phyloP scores from a whole-genome alignment of 2,888 invertebrate genomes.

The Erebia aethiops region DNA sequence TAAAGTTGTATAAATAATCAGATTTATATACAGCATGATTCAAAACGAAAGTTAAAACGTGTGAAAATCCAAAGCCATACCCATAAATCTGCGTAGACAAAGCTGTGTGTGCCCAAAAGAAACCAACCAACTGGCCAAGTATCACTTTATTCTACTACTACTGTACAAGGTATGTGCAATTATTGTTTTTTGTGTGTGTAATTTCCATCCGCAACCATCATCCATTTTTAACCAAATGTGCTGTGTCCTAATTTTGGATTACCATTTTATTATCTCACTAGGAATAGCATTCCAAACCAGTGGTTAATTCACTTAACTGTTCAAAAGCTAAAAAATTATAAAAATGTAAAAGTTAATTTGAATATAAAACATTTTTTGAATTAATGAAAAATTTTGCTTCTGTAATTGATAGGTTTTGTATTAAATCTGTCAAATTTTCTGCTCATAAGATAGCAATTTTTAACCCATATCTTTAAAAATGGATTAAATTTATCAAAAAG shows the following conservation, averaged over 20 bases:
- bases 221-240: neutral
- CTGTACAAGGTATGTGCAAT: slow-evolving; percentile 33
- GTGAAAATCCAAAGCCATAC: slow-evolving; percentile 22
- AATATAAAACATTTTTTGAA: too few species aligned
- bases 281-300: too few species aligned
- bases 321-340: too few species aligned
- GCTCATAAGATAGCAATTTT: too few species aligned
- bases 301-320: too few species aligned
- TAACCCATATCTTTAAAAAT: too few species aligned
- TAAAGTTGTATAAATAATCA: too few species aligned
- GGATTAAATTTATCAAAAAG: too few species aligned
- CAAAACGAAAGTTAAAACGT: slow-evolving; percentile 11
- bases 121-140: slow-evolving; percentile 32
- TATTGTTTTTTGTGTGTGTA: slow-evolving; percentile 26
- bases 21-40: neutral
- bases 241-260: neutral
- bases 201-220: slow-evolving; percentile 20
- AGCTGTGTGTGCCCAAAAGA: slow-evolving; percentile 23
- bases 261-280: neutral
- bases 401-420: too few species aligned
- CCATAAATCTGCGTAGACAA: slow-evolving; percentile 11
- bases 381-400: too few species aligned
- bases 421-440: too few species aligned
- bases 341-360: too few species aligned
- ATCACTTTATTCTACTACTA: slow-evolving; percentile 22